phyloP scores from a whole-genome alignment of 2,113 vertebrate species.

The Laticauda colubrina region DNA sequence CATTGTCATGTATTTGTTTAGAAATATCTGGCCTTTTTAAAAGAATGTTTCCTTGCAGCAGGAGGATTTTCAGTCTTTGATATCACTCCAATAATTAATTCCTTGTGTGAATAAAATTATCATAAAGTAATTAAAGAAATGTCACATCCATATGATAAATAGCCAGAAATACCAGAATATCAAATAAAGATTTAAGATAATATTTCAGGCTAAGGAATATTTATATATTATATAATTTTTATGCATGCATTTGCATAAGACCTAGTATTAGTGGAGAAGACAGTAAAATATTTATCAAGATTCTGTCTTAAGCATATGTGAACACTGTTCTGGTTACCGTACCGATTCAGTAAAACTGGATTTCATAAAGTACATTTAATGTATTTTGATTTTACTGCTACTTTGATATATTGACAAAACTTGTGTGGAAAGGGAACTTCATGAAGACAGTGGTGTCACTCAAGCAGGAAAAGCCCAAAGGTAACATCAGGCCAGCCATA shows the following conservation, averaged over 20 bases:
- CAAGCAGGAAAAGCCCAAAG: too few species aligned
- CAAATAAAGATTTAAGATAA: not conserved
- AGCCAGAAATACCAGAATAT: not conserved
- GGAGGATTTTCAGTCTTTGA: not conserved
- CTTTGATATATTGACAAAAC: not conserved
- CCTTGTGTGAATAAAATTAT: not conserved
- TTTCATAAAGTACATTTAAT: not conserved
- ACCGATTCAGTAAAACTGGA: not conserved
- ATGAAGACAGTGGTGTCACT: too few species aligned
- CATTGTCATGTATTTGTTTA: not conserved
- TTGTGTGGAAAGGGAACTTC: too few species aligned
- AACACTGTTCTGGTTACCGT: not conserved
- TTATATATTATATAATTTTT: not conserved
- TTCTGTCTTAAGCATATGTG: not conserved
- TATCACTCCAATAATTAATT: not conserved
- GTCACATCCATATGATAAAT: not conserved
- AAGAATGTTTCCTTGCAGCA: not conserved
- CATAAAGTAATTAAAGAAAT: constrained; percentile 5
- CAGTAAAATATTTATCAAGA: not conserved
- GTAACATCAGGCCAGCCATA: too few species aligned
- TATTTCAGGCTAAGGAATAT: not conserved
- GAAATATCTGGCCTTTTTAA: not conserved
- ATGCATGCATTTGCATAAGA: not conserved
- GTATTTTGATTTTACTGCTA: not conserved
- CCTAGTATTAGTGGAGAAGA: not conserved